These are phyloP conservation scores for Eudyptes chrysolophus DNA, from an alignment of 2,113 vertebrate genomes.

Conservation along the genomic window DNA sequence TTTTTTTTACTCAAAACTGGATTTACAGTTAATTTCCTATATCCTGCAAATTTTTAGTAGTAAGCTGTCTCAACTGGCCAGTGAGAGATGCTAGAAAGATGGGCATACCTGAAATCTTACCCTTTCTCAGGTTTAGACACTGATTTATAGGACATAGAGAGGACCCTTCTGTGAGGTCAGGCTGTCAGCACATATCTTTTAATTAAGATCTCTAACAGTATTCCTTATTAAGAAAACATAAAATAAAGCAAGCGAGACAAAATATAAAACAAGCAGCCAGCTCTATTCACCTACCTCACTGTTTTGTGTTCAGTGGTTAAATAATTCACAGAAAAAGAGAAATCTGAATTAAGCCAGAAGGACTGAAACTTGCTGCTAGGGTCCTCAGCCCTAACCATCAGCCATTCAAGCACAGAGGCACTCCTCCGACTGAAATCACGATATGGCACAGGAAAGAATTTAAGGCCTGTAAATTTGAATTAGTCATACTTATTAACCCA, in stretches of 20 bases:
- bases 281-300: background rate
- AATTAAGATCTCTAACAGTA: background rate
- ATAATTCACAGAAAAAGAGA: background rate
- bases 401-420: accelerated
- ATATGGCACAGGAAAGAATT: background rate
- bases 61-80: background rate
- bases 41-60: background rate
- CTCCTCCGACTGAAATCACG: accelerated
- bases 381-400: background rate
- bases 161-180: background rate
- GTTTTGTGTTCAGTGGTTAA: background rate
- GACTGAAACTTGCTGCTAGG: accelerated
- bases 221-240: background rate
- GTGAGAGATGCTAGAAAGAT: background rate
- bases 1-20: background rate
- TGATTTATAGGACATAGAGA: background rate
- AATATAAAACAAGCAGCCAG: background rate
- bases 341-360: background rate
- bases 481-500: background rate
- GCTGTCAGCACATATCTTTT: background rate
- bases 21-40: background rate
- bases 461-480: background rate
- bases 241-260: background rate
- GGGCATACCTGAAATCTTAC: background rate
- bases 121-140: background rate